Conservation (phyloP, 2,113 vertebrate genomes). For the Gadus macrocephalus region DNA sequence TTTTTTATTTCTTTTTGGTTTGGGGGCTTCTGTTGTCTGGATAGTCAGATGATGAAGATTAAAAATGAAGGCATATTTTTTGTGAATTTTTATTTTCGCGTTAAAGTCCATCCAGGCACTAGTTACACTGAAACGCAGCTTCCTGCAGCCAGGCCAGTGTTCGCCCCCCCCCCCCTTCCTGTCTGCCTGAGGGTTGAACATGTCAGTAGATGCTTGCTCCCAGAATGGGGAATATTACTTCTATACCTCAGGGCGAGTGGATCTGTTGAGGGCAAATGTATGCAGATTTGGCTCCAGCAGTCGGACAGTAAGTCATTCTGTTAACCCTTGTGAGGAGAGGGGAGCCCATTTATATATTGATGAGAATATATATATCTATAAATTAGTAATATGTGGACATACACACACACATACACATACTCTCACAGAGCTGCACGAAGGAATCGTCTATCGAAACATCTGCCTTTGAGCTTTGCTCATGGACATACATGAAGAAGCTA, state of each 20-base stretch:
- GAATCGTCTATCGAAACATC: too few species aligned
- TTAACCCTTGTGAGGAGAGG: conserved; percentile 39
- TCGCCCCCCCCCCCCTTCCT: too few species aligned
- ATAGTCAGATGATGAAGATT: conserved; percentile 25
- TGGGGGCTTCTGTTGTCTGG: conserved; percentile 36
- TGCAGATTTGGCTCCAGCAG: conserved; percentile 47
- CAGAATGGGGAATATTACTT: conserved; percentile 44
- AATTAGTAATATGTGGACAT: too few species aligned
- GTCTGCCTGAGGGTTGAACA: too few species aligned
- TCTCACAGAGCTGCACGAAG: too few species aligned
- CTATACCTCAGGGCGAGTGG: conserved; percentile 27
- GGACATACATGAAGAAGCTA: too few species aligned
- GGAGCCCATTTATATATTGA: background rate
- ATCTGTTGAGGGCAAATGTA: conserved; percentile 50
- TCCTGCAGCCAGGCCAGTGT: conserved; percentile 21
- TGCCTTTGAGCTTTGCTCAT: too few species aligned
- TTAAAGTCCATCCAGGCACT: conserved; percentile 42
- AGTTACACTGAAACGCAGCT: background rate
- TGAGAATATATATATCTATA: too few species aligned
- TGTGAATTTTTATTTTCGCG: conserved; percentile 3
- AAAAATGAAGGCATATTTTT: too few species aligned
- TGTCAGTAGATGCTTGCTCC: too few species aligned
- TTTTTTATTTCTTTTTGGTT: conserved; percentile 29
- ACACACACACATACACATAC: too few species aligned
- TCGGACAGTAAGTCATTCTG: conserved; percentile 58